phyloP scores from a whole-genome alignment of 2,113 vertebrate species.

The Conger conger region DNA sequence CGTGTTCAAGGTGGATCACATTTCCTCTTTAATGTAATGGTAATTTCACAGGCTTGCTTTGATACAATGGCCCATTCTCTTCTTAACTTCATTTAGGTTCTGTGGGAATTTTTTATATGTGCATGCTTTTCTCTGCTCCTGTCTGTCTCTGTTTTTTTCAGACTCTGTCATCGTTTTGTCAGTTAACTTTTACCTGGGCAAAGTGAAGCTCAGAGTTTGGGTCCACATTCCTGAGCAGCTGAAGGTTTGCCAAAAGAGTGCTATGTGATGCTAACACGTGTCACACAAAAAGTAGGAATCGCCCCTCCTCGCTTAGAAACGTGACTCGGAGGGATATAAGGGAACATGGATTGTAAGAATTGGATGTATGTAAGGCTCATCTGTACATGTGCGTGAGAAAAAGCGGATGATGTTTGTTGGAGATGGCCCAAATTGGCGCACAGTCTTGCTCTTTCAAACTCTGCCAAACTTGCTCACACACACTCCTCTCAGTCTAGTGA shows the following conservation, averaged over 20 bases:
- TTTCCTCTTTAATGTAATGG: slow-evolving; percentile 43
- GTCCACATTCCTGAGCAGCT: slow-evolving; percentile 8
- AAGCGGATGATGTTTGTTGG: slow-evolving; percentile 31
- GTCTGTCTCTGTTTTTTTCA: slow-evolving; percentile 3
- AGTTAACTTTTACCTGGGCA: not conserved
- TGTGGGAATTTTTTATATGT: slow-evolving; percentile 2
- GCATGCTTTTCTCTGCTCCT: not conserved
- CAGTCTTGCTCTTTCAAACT: slow-evolving; percentile 36
- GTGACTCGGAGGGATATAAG: not conserved
- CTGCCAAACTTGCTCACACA: slow-evolving; percentile 22
- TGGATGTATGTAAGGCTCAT: not conserved
- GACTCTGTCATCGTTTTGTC: slow-evolving; percentile 16
- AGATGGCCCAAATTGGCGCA: slow-evolving; percentile 15
- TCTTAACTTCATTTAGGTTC: slow-evolving; percentile 23
- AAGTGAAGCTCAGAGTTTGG: not conserved
- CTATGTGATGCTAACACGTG: too few species aligned
- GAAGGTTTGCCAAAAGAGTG: slow-evolving; percentile 31
- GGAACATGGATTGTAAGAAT: slow-evolving; percentile 10
- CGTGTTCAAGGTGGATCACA: slow-evolving; percentile 28
- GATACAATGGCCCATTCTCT: slow-evolving; percentile 41
- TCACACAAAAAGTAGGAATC: not conserved
- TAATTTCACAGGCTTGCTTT: slow-evolving; percentile 39
- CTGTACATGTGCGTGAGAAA: slow-evolving; percentile 15
- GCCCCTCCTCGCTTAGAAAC: slow-evolving; percentile 29
- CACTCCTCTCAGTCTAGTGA: not conserved